Evolutionary conservation across 2,797 vertebrate species (phyloP).

Genomic region (Anas acuta): DNA sequence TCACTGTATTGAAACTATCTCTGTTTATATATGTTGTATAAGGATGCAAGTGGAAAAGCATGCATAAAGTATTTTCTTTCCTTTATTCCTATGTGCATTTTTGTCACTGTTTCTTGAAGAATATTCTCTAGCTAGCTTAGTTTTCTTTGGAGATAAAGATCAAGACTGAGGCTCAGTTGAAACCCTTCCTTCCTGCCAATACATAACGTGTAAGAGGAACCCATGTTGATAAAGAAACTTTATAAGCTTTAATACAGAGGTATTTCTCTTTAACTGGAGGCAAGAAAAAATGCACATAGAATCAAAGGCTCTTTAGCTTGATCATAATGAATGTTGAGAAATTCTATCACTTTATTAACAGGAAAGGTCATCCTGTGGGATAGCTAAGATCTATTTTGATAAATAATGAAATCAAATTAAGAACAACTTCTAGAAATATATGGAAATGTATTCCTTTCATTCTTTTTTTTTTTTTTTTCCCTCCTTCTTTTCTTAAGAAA

Average conservation of each 20-base stretch:
- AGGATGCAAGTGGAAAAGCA: not conserved
- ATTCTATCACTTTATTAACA: not conserved
- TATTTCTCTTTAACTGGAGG: not conserved
- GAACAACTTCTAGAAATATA: not conserved
- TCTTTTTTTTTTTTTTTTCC: not conserved
- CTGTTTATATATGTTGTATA: not conserved
- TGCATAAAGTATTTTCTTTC: not conserved
- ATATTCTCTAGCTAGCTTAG: not conserved
- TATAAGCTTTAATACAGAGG: not conserved
- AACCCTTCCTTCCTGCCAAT: not conserved
- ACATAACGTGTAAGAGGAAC: not conserved
- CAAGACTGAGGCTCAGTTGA: not conserved
- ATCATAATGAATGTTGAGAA: not conserved
- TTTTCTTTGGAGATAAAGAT: not conserved
- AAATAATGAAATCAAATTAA: not conserved
- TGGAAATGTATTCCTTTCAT: not conserved
- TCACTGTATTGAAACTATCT: not conserved
- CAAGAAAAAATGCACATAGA: not conserved
- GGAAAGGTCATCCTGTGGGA: not conserved
- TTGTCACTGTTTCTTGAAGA: not conserved
- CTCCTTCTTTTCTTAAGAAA: too few species aligned
- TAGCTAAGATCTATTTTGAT: not conserved
- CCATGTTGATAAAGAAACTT: not conserved
- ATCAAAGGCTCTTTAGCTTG: not conserved
- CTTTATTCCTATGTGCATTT: not conserved